These are phyloP conservation scores for Sprattus sprattus DNA, from an alignment of 2,113 vertebrate species.

Conservation along the genomic window DNA sequence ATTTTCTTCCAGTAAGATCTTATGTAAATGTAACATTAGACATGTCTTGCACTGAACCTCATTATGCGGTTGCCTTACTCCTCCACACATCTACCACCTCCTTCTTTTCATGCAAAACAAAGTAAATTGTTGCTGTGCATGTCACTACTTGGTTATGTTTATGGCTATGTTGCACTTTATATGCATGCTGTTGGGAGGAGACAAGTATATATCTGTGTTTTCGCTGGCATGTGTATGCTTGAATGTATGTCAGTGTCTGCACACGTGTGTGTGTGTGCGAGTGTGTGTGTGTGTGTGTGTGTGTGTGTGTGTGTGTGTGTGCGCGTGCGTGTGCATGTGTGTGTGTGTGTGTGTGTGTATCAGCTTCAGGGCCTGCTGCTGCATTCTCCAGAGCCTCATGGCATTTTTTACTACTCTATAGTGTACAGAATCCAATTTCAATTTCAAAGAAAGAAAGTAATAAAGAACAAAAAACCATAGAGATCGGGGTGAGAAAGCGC, in stretches of 20 bases:
- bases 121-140: background rate
- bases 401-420: background rate
- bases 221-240: background rate
- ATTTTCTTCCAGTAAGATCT: constrained; percentile 11
- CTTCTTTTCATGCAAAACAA: background rate
- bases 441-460: background rate
- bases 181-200: background rate
- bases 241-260: background rate
- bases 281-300: background rate
- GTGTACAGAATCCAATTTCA: too few species aligned
- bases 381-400: background rate
- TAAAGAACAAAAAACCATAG: background rate
- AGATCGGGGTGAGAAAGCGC: too few species aligned
- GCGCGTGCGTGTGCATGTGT: background rate
- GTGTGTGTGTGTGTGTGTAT: too few species aligned
- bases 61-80: constrained; percentile 26
- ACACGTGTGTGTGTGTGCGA: background rate
- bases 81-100: background rate
- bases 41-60: constrained; percentile 1
- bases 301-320: background rate
- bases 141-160: background rate
- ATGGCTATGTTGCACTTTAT: background rate
- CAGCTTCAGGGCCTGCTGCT: background rate
- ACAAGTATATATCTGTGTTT: too few species aligned
- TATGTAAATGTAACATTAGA: constrained; percentile 41